Conservation (phyloP, 2,888 invertebrate species). For the Melinopterus prodromus region DNA sequence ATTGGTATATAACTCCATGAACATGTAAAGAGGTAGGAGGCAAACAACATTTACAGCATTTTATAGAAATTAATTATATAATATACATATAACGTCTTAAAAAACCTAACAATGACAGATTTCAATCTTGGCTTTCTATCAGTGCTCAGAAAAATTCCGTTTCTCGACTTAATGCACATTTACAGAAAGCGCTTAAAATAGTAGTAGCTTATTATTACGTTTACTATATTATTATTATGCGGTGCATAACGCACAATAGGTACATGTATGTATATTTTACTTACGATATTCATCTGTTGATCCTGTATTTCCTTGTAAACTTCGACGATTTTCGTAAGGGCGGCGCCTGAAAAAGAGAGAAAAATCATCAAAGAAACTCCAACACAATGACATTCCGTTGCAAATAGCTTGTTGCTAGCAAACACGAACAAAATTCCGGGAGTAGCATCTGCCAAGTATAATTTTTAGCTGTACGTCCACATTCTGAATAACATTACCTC, state of each 20-base stretch:
- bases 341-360: constrained; percentile 75
- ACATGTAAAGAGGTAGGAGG: too few species aligned
- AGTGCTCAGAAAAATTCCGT: too few species aligned
- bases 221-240: too few species aligned
- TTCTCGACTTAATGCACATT: too few species aligned
- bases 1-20: too few species aligned
- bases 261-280: constrained; percentile 57
- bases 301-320: constrained; percentile 94
- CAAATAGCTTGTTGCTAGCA: not conserved
- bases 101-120: too few species aligned
- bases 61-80: too few species aligned
- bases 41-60: too few species aligned
- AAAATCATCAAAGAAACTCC: not conserved
- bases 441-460: not conserved
- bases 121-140: too few species aligned
- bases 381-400: constrained; percentile 7
- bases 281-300: constrained; percentile 94
- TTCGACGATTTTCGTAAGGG: constrained; percentile 91
- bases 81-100: too few species aligned
- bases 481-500: not conserved
- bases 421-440: not conserved
- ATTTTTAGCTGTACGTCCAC: constrained; percentile 10
- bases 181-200: too few species aligned
- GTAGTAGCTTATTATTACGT: too few species aligned
- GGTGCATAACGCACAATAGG: not conserved